Evolutionary conservation across 2,888 invertebrate species (phyloP), one percentile per base, ranked within the genome.

Genomic region (Drosophila kambysellisi): DNA sequence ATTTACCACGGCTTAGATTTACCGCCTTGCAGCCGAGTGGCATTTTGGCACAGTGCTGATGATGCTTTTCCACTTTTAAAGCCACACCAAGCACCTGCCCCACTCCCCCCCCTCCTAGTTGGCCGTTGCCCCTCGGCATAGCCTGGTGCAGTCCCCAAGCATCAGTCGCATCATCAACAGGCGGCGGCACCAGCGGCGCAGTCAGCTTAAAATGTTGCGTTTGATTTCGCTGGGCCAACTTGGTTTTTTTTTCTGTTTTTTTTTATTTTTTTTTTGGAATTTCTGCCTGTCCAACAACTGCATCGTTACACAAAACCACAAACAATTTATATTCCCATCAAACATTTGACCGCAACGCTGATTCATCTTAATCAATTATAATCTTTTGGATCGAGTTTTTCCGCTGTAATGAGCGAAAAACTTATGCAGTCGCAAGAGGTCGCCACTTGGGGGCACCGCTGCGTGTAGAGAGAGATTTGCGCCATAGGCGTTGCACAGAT

Each of bases 291-390:
- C 73, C 71, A 71, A 74, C 71, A 56, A 56, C 56, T 81, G 80
- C 88, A 78, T 88, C 90, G 89, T 86, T 88, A 90, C 90, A 89
- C 89, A 91, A 92, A 82, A 91, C 92, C 91, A 89, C 91, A 91
- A 92, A 91, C 92, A 91, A 92, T 92, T 92, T 92, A 91, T 92
- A 91, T 91, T 91, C 91, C 91, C 91, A 91, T 90, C 91, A 91
- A 92, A 91, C 92, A 92, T 92, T 91, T 92, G 93, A 92, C 92
- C 92, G 83, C 91, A 91, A 89, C 92, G 89, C 92, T 91, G 92
- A 92, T 92, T 92, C 92, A 92, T 92, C 93, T 92, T 92, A 92
- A 92, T 92, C 92, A 92, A 92, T 92, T 92, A 92, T 92, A 92
- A 91, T 87, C 88, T 88, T 88, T 85, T 88, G 81, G 91, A 91